Evolutionary conservation across 2,888 invertebrate genomes (phyloP).

Genomic region (Plutella xylostella): DNA sequence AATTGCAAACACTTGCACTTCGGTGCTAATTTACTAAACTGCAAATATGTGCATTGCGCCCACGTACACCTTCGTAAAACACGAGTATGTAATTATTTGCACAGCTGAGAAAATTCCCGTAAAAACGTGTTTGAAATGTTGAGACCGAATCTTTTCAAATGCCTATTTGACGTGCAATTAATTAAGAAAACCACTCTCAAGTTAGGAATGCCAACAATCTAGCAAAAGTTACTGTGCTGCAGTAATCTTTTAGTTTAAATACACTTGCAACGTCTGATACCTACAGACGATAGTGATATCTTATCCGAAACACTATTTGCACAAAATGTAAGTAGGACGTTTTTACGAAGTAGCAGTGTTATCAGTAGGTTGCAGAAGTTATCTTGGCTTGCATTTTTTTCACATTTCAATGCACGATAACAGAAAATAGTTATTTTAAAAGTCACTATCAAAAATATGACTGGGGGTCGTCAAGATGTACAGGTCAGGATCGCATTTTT

Average conservation of each 20-base stretch:
- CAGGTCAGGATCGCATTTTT: no score
- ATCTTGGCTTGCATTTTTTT: slow-evolving; percentile 41
- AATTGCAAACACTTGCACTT: slow-evolving; percentile 30
- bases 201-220: no score
- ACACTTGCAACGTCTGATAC: no score
- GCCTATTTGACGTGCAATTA: no score
- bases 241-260: no score
- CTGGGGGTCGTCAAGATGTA: no score
- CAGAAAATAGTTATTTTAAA: neutral
- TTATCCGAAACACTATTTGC: slow-evolving; percentile 46
- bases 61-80: slow-evolving; percentile 27
- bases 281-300: slow-evolving; percentile 12
- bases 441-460: no score
- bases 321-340: slow-evolving; percentile 47
- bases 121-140: neutral
- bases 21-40: slow-evolving; percentile 55
- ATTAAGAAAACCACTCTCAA: no score
- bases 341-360: slow-evolving; percentile 18
- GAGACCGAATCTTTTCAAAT: no score
- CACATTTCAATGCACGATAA: neutral
- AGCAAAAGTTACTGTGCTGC: no score
- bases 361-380: slow-evolving; percentile 43
- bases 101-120: slow-evolving; percentile 42
- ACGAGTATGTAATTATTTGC: slow-evolving; percentile 45
- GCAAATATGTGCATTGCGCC: slow-evolving; percentile 52